Conservation (phyloP, 2,797 vertebrate genomes). For the Scolopax rusticola region DNA sequence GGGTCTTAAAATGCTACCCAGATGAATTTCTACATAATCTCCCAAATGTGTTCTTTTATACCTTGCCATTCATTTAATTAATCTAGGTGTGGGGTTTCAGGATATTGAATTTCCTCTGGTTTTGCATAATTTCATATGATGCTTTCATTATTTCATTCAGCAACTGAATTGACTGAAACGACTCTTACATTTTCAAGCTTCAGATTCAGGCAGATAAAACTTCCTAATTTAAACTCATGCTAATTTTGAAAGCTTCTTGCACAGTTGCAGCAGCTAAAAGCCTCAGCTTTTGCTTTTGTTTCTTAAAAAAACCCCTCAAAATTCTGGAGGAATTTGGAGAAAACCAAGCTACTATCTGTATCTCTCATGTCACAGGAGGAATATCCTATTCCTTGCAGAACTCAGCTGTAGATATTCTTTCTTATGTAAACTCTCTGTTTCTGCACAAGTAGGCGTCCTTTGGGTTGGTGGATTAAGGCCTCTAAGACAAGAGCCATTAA, state of each 20-base stretch:
- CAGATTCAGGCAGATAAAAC: constrained; percentile 26
- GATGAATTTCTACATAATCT: constrained; percentile 33
- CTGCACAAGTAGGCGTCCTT: not conserved
- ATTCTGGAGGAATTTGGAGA: not conserved
- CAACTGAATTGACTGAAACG: constrained; percentile 13
- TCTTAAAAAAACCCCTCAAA: not conserved
- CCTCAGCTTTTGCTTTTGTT: not conserved
- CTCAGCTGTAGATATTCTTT: not conserved
- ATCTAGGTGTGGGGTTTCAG: not conserved
- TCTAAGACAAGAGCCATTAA: not conserved
- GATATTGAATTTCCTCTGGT: constrained; percentile 45
- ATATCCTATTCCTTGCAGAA: not conserved
- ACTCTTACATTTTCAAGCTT: constrained; percentile 24
- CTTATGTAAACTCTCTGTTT: not conserved
- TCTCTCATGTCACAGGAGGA: not conserved
- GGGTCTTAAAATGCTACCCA: not conserved
- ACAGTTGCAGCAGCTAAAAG: not conserved
- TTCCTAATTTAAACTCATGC: constrained; percentile 22
- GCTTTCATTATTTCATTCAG: constrained; percentile 49
- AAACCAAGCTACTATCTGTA: not conserved
- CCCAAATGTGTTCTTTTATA: constrained; percentile 13
- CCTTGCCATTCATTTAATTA: constrained; percentile 55
- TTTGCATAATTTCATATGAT: constrained; percentile 53
- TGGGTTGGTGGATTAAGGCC: too few species aligned
- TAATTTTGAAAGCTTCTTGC: not conserved